Conservation (phyloP, 2,113 vertebrate species). For the Silurus asotus region DNA sequence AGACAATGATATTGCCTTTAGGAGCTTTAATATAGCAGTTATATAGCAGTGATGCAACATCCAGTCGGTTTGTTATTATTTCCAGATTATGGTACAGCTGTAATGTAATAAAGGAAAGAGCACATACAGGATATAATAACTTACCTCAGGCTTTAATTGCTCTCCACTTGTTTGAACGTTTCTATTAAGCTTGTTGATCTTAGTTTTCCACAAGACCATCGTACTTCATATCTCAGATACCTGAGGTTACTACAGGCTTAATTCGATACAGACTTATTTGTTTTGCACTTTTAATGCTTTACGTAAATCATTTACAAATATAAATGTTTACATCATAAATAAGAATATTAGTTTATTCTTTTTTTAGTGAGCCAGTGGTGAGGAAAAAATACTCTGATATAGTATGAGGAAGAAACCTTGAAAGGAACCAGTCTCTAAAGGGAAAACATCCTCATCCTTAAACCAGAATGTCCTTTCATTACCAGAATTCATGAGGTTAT, state of each 20-base stretch:
- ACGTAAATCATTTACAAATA: too few species aligned
- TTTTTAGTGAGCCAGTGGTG: too few species aligned
- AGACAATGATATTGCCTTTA: background rate
- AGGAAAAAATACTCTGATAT: too few species aligned
- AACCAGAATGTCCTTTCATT: too few species aligned
- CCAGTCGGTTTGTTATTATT: background rate
- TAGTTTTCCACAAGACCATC: background rate
- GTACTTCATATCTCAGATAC: background rate
- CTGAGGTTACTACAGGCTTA: background rate
- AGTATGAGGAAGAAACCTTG: too few species aligned
- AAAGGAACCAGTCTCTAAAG: too few species aligned
- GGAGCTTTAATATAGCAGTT: background rate
- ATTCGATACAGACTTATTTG: too few species aligned
- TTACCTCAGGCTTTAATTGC: constrained; percentile 4
- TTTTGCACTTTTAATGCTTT: too few species aligned
- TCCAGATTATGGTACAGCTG: background rate
- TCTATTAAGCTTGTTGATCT: background rate
- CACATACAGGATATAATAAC: background rate
- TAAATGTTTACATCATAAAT: too few species aligned
- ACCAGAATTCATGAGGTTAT: too few species aligned
- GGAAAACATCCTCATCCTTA: too few species aligned
- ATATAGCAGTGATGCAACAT: background rate
- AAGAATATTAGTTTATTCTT: too few species aligned
- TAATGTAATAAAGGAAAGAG: background rate
- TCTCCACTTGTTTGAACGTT: background rate